Base-by-base conservation (phyloP, 2,797 vertebrate genomes). In the Rhadinocentrus ornatus region DNA sequence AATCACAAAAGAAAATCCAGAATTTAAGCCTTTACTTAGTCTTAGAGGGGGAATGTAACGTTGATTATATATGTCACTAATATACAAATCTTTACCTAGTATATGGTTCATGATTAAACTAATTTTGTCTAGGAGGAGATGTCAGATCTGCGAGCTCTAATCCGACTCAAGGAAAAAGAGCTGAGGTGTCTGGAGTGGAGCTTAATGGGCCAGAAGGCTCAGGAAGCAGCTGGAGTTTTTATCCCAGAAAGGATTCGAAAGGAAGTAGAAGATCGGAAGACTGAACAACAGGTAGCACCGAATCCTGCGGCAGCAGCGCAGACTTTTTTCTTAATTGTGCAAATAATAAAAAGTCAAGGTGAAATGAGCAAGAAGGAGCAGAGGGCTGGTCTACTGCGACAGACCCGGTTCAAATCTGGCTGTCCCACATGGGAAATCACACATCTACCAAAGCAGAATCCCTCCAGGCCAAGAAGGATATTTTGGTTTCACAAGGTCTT, bases 111-210 rank as follows among this genome's bases (percentile, higher is more conserved):
- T 56, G n/a, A 6, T 57, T 66, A 13, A 6, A 29, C 20, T 62
- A 3, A 24, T 39, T 73, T 44, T 69, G 7, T 78, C 16, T 81
- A 99, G 97, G 96, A 97, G 88, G 92, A 94, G 46, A 95, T 97
- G 93, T 95, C 93, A 0, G 95, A 96, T 66, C 83, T 97, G 76
- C 93, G 91, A 71, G 89, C 86, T 62, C 72, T 74, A 48, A 91
- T 96, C 56, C 95, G 95, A 64, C 90, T 97, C 46, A 89, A 81
- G 1, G 93, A 95, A 86, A 94, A 94, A 56, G 96, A 98, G 83
- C 94, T 95, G 69, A 65, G 91, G 20, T 90, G 92, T 27, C 82
- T 98, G 80, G 96, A 96, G 75, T 86, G 95, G 83, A 91, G 84
- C 69, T 78, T 87, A 53, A 90, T 92, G 69, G 90, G 88, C 26